Evolutionary conservation across 1,140 invertebrate species (phyloP).

Genomic region (Sycophila sp.): DNA sequence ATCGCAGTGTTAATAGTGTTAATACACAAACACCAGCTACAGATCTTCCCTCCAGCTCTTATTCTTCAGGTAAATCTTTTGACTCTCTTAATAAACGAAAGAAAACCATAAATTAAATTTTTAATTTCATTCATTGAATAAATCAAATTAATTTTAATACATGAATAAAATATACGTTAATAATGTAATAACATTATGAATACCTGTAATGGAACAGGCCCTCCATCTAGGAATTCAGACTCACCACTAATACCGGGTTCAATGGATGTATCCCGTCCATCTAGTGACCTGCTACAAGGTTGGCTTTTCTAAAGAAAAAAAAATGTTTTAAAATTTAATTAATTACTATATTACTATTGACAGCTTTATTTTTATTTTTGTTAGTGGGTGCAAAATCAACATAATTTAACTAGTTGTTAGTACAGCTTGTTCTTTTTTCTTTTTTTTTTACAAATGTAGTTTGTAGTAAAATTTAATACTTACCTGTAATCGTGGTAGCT

Average conservation of each 20-base stretch:
- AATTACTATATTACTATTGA: not conserved
- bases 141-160: not conserved
- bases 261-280: conserved; percentile 69
- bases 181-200: conserved; percentile 43
- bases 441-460: conserved; percentile 14
- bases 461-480: no score
- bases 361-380: conserved; percentile 4
- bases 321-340: conserved; percentile 17
- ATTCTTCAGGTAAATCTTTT: conserved; percentile 67
- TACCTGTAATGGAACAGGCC: conserved; percentile 60
- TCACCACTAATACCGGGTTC: conserved; percentile 70
- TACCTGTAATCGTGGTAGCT: no score
- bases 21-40: conserved; percentile 84
- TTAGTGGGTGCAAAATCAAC: no score
- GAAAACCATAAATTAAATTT: not conserved
- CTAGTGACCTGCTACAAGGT: conserved; percentile 69
- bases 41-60: conserved; percentile 67
- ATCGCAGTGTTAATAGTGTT: conserved; percentile 82
- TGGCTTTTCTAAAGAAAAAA: conserved; percentile 54
- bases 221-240: conserved; percentile 70
- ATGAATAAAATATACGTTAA: not conserved
- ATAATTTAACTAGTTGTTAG: no score
- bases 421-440: no score
- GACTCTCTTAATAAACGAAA: not conserved
- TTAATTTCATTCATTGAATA: not conserved